Evolutionary conservation across 2,113 vertebrate species (phyloP).

Genomic region (Larimichthys polyactis): DNA sequence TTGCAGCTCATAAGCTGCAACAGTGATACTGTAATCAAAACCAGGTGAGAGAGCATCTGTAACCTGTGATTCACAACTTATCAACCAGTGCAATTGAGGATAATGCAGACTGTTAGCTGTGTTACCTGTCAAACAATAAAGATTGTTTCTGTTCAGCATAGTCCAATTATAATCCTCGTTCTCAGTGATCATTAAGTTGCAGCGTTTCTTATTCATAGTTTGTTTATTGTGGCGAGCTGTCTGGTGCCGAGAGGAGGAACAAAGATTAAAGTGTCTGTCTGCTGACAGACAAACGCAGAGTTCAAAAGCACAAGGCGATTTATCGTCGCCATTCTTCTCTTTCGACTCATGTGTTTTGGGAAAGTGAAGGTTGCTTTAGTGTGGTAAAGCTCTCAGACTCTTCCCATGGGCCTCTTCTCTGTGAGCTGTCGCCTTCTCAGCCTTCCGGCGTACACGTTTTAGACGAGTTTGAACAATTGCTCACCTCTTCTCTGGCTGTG

Average conservation of each 20-base stretch:
- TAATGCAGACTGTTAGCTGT: neutral
- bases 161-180: neutral
- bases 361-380: neutral
- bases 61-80: neutral
- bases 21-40: neutral
- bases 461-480: constrained; percentile 10
- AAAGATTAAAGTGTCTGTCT: neutral
- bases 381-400: neutral
- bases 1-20: constrained; percentile 7
- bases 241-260: neutral
- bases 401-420: constrained; percentile 11
- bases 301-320: neutral
- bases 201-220: neutral
- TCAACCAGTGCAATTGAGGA: neutral
- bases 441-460: constrained; percentile 4
- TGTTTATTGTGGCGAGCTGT: neutral
- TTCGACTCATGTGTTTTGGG: neutral
- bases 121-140: neutral
- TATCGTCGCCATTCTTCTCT: neutral
- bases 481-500: neutral
- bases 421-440: neutral
- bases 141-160: neutral
- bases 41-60: neutral
- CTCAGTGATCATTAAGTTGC: no score
- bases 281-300: neutral